Percentiles rank a stretch among this genome's conserved stretches.
Evolutionary conservation across 2,888 invertebrate species (phyloP).

Genomic region (Halocaridina rubra): DNA sequence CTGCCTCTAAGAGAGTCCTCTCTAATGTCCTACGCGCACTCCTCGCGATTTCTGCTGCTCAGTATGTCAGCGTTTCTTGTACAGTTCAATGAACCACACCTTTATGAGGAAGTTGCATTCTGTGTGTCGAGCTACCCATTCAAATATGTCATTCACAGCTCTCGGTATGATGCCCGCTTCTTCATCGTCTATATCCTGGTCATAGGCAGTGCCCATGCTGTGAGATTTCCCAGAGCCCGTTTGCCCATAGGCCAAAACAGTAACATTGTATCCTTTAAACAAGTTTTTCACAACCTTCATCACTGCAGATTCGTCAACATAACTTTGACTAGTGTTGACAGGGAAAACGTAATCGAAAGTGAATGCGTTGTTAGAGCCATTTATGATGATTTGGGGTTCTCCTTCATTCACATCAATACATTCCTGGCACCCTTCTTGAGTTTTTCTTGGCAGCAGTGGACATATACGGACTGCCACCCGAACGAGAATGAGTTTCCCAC

Average conservation of each 20-base stretch:
- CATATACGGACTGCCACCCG: slow-evolving; percentile 86
- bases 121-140: slow-evolving; percentile 74
- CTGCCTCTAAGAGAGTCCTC: slow-evolving; percentile 76
- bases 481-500: slow-evolving; percentile 70
- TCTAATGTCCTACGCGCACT: slow-evolving; percentile 82
- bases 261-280: slow-evolving; percentile 80
- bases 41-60: slow-evolving; percentile 75
- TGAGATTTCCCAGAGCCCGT: slow-evolving; percentile 95
- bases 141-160: slow-evolving; percentile 84
- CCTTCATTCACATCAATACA: slow-evolving; percentile 78
- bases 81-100: slow-evolving; percentile 91
- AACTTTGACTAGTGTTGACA: slow-evolving; percentile 77
- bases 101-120: slow-evolving; percentile 77
- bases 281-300: slow-evolving; percentile 48
- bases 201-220: slow-evolving; percentile 89
- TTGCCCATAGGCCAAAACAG: slow-evolving; percentile 94
- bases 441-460: slow-evolving; percentile 81
- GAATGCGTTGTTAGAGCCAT: slow-evolving; percentile 77
- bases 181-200: slow-evolving; percentile 70
- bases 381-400: slow-evolving; percentile 78
- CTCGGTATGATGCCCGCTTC: slow-evolving; percentile 86
- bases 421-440: slow-evolving; percentile 79
- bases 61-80: too few species aligned
- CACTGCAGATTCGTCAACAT: slow-evolving; percentile 74
- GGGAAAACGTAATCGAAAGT: slow-evolving; percentile 87